These are phyloP conservation scores for Drosophila phalerata DNA, from an alignment of 2,888 invertebrate genomes.

Conservation along the genomic window DNA sequence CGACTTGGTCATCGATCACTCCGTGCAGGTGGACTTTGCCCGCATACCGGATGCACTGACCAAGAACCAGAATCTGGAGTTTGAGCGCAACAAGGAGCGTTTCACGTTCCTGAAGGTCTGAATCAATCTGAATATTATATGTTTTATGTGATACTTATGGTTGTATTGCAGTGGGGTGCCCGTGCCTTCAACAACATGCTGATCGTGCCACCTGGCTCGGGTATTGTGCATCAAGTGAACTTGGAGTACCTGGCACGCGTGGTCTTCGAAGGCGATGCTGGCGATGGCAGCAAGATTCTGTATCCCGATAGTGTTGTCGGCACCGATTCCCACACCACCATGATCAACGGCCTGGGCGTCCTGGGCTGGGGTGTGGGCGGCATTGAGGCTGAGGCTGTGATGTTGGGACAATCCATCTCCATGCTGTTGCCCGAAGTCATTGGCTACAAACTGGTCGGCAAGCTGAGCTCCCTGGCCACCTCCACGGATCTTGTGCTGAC, in stretches of 20 bases:
- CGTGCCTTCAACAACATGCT: conserved; percentile 97
- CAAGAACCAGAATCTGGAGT: conserved; percentile 97
- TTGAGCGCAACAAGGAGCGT: conserved; percentile 97
- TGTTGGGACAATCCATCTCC: conserved; percentile 98
- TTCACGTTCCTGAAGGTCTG: conserved; percentile 97
- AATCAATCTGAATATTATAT: not conserved
- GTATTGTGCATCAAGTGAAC: conserved; percentile 99
- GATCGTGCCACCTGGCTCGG: conserved; percentile 99
- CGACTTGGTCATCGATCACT: conserved; percentile 99
- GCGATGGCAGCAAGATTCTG: conserved; percentile 86
- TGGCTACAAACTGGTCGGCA: conserved; percentile 95
- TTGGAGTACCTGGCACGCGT: conserved; percentile 96
- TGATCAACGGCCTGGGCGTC: conserved; percentile 99
- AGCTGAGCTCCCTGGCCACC: conserved; percentile 93
- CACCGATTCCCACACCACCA: conserved; percentile 99
- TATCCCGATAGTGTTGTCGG: conserved; percentile 98
- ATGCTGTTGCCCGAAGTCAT: conserved; percentile 98
- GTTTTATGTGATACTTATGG: not conserved
- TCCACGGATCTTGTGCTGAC: conserved; percentile 99
- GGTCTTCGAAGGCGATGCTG: conserved; percentile 90
- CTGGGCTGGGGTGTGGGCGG: conserved; percentile 98
- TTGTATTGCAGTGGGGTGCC: conserved; percentile 93
- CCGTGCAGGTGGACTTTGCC: conserved; percentile 97
- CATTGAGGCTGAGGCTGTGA: conserved; percentile 99
- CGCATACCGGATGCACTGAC: conserved; percentile 94